Conservation (phyloP, 64 coral and sea anemone genomes). For the Platygyra sinensis region DNA sequence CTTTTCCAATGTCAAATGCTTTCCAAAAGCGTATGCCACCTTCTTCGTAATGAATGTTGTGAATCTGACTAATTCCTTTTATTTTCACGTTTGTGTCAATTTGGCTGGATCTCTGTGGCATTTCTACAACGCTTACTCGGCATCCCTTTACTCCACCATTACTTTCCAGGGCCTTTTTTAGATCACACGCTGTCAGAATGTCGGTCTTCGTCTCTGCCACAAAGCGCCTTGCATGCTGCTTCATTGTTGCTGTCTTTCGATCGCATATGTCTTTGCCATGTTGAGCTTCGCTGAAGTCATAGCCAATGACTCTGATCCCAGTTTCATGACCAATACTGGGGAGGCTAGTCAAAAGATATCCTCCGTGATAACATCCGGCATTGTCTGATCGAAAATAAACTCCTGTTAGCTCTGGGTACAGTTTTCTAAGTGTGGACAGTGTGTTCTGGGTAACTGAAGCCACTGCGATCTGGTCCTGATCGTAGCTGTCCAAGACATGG, state of each 20-base stretch:
- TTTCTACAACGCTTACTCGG: slow-evolving; percentile 30
- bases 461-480: neutral
- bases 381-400: slow-evolving; percentile 7
- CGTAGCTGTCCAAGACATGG: neutral
- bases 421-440: neutral
- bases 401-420: neutral
- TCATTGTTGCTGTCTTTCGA: slow-evolving; percentile 30
- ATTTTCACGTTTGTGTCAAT: slow-evolving; percentile 45
- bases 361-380: slow-evolving; percentile 18
- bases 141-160: slow-evolving; percentile 38
- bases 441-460: neutral
- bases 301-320: slow-evolving; percentile 27
- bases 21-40: slow-evolving; percentile 47
- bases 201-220: slow-evolving; percentile 43
- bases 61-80: slow-evolving; percentile 57
- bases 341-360: slow-evolving; percentile 40
- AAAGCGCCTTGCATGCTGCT: slow-evolving; percentile 30
- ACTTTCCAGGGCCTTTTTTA: slow-evolving; percentile 37
- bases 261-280: slow-evolving; percentile 21
- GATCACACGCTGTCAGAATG: slow-evolving; percentile 38
- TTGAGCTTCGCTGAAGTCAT: slow-evolving; percentile 34
- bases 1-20: slow-evolving; percentile 43
- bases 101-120: slow-evolving; percentile 27
- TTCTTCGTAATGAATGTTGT: slow-evolving; percentile 55
- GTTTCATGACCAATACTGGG: slow-evolving; percentile 11